Conservation (phyloP, 2,113 vertebrate genomes). For the Gorsachius goisagi region DNA sequence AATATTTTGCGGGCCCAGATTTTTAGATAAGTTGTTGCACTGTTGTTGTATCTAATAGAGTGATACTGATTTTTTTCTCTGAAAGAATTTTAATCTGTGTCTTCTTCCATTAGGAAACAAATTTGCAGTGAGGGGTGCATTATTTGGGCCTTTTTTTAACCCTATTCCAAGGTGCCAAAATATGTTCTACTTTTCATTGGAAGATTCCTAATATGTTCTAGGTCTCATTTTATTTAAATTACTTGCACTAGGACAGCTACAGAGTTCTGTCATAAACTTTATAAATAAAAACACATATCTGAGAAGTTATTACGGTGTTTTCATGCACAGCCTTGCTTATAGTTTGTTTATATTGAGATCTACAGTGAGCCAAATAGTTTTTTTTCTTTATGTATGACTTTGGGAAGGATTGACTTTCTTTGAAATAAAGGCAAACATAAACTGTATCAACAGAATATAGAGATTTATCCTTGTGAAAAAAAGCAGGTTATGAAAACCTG, state of each 20-base stretch:
- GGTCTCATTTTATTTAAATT: not conserved
- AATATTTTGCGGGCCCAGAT: not conserved
- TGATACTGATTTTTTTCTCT: not conserved
- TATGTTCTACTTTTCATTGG: not conserved
- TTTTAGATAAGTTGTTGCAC: not conserved
- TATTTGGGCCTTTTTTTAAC: not conserved
- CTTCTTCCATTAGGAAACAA: not conserved
- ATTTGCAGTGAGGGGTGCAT: not conserved
- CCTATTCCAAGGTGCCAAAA: not conserved
- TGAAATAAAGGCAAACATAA: not conserved
- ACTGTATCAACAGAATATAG: not conserved
- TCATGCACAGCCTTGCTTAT: not conserved
- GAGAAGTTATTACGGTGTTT: not conserved
- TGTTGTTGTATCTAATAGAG: not conserved
- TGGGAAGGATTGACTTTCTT: not conserved
- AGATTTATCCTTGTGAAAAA: not conserved
- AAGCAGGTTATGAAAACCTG: not conserved
- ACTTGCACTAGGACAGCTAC: not conserved
- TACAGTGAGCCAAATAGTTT: not conserved
- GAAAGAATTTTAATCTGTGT: not conserved
- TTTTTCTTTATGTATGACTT: not conserved
- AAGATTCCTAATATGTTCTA: not conserved
- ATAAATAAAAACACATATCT: not conserved
- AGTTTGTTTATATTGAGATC: not conserved
- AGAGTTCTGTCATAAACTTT: not conserved